Conservation (phyloP, 2,113 vertebrate species). For the Steatornis caripensis region DNA sequence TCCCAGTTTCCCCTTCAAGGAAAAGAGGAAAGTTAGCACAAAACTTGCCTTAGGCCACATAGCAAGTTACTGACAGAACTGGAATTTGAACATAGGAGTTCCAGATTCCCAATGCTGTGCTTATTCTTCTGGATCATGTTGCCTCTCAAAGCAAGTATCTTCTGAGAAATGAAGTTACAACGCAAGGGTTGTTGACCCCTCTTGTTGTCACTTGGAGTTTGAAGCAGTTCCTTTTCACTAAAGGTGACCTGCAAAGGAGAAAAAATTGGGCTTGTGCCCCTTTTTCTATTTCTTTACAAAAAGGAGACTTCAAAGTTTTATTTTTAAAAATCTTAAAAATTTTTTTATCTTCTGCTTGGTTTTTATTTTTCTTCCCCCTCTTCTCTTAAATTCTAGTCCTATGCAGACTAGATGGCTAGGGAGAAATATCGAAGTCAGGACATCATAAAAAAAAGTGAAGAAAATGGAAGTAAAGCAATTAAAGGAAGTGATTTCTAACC, state of each 20-base stretch:
- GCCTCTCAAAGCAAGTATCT: neutral
- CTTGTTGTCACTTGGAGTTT: neutral
- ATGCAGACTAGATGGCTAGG: neutral
- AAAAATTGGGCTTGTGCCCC: neutral
- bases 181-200: neutral
- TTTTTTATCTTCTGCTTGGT: neutral
- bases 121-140: neutral
- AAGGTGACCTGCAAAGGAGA: neutral
- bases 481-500: neutral
- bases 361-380: neutral
- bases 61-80: conserved; percentile 38
- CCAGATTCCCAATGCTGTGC: neutral
- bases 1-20: neutral
- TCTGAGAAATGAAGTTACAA: conserved; percentile 30
- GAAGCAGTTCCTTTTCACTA: neutral
- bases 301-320: neutral
- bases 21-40: neutral
- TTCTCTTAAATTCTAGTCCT: neutral
- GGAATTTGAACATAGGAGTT: conserved; percentile 1
- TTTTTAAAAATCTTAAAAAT: neutral
- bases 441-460: neutral
- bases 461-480: neutral
- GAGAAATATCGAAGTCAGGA: neutral
- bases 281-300: neutral
- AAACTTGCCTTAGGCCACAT: conserved; percentile 12